Base-by-base conservation (phyloP, 2,113 vertebrate genomes). In the Agelaius tricolor region DNA sequence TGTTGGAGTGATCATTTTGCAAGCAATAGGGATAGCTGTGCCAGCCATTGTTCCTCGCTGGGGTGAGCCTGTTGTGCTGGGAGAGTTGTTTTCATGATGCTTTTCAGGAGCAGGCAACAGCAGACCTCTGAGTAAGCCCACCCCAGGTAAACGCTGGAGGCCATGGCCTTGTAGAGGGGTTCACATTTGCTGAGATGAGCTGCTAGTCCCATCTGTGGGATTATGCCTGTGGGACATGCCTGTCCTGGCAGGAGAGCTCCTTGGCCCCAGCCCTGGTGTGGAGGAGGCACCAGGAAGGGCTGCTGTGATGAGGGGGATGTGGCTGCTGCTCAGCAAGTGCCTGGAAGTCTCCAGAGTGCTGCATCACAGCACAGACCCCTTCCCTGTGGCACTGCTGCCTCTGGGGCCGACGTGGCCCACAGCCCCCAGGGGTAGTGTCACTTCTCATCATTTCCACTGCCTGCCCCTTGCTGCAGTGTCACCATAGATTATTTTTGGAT, bases 401-500 rank as follows among this genome's bases (percentile, higher is more conserved):
- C 13, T 73, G 52, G 51, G 62, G 41, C 71, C 12, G 7, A 5
- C 1, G 0, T 2, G 3, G 69, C 69, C 49, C 0, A 0, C 62
- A 63, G 86, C 75, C 72, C 76, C 54, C 0, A 0, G 52, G 41
- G 44, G 9, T 47, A 43, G 52, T 90, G 97, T 96, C 97, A 4
- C 67, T 82, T 69, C 68, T 76, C 66, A 72, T 97, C 26, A 2
- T 63, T 96, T 97, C 93, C 22, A 5, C 90, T 73, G 93, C 79
- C 71, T 11, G 61, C 87, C 61, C 84, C 74, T 92, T 6, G 16
- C 90, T 35, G 57, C 11, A 1, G 62, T 77, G 90, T 84, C 84
- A 67, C 76, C 87, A 46, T 73, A 0, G 21, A 67, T 96, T 96
- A 94, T 95, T 91, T 96, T 93, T 89, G 87, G 80, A 43, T 96